phyloP scores from a whole-genome alignment of 1,140 invertebrate species.

The Drosophila saltans region DNA sequence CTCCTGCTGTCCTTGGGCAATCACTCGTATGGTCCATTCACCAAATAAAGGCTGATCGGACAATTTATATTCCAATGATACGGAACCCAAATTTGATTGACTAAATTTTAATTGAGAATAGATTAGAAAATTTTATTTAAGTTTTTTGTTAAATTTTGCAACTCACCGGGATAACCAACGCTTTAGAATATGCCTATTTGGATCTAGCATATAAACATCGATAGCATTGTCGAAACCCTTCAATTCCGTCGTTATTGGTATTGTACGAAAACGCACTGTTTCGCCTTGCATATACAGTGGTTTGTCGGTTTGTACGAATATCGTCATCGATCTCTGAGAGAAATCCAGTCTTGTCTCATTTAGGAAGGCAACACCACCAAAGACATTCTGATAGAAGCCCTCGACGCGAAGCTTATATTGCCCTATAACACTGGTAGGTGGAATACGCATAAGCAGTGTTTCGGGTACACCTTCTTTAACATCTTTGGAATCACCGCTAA shows the following conservation, averaged over 20 bases:
- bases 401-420: conserved; percentile 94
- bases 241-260: conserved; percentile 95
- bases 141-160: background rate
- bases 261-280: conserved; percentile 92
- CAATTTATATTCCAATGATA: conserved; percentile 94
- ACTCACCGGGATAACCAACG: conserved; percentile 91
- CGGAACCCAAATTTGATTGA: conserved; percentile 94
- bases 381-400: conserved; percentile 92
- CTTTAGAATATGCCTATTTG: conserved; percentile 92
- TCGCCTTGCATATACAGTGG: conserved; percentile 97
- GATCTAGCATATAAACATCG: conserved; percentile 95
- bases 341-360: conserved; percentile 92
- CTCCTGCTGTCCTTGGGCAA: conserved; percentile 94
- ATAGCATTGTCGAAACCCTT: conserved; percentile 94
- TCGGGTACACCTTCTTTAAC: conserved; percentile 92
- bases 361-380: conserved; percentile 92
- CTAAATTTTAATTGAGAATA: conserved; percentile 23
- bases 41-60: conserved; percentile 96
- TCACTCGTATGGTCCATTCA: conserved; percentile 94
- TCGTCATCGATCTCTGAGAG: conserved; percentile 95
- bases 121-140: too few species aligned
- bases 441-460: conserved; percentile 92
- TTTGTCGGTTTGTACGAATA: conserved; percentile 97
- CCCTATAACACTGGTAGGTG: conserved; percentile 91
- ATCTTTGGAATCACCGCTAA: conserved; percentile 89